phyloP scores from a whole-genome alignment of 2,888 invertebrate genomes.

The Proisotoma minuta region DNA sequence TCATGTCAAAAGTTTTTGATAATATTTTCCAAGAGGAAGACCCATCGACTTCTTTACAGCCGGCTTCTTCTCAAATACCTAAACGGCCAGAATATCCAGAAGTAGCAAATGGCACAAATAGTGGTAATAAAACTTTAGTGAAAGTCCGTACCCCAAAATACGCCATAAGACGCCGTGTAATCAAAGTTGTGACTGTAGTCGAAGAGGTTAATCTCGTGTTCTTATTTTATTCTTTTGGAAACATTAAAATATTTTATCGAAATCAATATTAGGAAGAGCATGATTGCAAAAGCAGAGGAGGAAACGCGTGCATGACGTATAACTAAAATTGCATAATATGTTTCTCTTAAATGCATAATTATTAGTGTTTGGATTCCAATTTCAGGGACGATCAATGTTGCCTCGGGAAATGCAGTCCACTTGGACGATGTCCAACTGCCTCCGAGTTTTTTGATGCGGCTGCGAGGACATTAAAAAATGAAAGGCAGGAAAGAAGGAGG shows the following conservation, averaged over 20 bases:
- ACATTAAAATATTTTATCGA: no score
- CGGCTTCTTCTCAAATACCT: background rate
- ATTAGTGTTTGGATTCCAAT: no score
- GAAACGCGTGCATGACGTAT: background rate
- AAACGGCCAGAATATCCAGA: background rate
- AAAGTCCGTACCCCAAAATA: background rate
- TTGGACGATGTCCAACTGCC: conserved; percentile 2
- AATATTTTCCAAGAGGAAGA: background rate
- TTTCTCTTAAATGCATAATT: no score
- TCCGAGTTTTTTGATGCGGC: background rate
- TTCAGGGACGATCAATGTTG: background rate
- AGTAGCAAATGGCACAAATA: background rate
- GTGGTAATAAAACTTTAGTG: no score
- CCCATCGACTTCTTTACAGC: background rate
- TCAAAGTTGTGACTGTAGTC: background rate
- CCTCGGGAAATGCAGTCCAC: background rate
- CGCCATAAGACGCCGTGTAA: background rate
- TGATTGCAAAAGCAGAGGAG: background rate
- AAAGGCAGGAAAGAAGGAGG: no score
- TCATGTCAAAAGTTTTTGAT: background rate
- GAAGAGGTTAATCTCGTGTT: no score
- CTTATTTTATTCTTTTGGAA: no score
- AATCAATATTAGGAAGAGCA: no score
- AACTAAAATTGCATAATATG: no score
- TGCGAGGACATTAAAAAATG: background rate